These are phyloP conservation scores for Anadara kagoshimensis DNA, from an alignment of 1,140 invertebrate species.

Conservation along the genomic window DNA sequence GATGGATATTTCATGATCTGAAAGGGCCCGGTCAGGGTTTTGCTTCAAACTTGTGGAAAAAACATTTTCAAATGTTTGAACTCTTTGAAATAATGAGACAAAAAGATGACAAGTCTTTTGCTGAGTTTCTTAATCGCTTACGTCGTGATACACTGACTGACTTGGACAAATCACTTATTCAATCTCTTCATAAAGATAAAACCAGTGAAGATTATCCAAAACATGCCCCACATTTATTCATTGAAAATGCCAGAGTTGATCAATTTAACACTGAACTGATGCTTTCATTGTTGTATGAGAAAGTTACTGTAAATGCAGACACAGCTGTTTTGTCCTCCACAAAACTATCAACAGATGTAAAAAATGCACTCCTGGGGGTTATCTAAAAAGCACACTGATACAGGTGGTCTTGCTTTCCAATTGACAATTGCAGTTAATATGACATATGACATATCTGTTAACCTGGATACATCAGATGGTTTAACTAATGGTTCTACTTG, in stretches of 20 bases:
- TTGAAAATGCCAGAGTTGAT: conserved; percentile 16
- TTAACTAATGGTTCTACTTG: conserved; percentile 24
- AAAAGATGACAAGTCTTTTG: conserved; percentile 45
- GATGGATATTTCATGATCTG: conserved; percentile 43
- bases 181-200: neutral
- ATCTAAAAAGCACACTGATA: neutral
- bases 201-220: neutral
- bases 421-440: conserved; percentile 12
- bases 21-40: conserved; percentile 21
- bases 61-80: conserved; percentile 44
- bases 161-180: conserved; percentile 12
- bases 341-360: neutral
- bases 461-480: conserved; percentile 20
- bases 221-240: conserved; percentile 7
- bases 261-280: neutral
- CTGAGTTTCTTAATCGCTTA: conserved; percentile 41
- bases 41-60: conserved; percentile 45
- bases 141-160: conserved; percentile 23
- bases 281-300: neutral
- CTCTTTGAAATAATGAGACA: conserved; percentile 52
- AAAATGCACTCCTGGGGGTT: neutral
- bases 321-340: neutral
- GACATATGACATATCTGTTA: conserved; percentile 19
- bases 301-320: neutral
- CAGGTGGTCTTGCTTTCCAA: neutral